Base-by-base conservation (phyloP, 2,113 vertebrate genomes). In the Passerina amoena region DNA sequence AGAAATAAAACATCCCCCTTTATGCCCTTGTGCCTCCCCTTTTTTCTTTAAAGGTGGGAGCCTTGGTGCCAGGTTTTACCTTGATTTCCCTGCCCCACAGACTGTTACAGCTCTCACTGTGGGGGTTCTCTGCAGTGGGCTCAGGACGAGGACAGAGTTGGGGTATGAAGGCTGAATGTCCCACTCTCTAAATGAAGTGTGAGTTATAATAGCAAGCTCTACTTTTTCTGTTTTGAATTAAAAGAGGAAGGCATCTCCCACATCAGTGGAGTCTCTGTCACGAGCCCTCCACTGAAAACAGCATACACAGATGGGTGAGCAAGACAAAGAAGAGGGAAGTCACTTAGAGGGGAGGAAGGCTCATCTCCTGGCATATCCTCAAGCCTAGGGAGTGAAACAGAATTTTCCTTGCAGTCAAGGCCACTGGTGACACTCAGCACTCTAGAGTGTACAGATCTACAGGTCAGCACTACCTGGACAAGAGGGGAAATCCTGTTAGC, bases 1-100 rank as follows among this genome's bases (percentile, higher is more conserved):
- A 91, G 79, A 96, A 92, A 88, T 93, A 93, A 94, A 92, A 93
- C 82, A 48, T 38, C 38, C 19, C 24, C 75, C 47, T 82, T 63
- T 63, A 47, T 75, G 79, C 44, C 82, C 33, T 77, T 6, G 1
- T 71, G 72, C 60, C 86, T 87, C 48, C 48, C 45, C 77, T 71
- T 60, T 73, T 51, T 70, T 68, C 76, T 75, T 70, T 57, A 83
- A 86, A 64, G 1, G 5, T 38, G 25, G 38, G 35, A 86, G 65
- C 48, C 31, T 86, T 48, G 44, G 48, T 93, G 69, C 69, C 72
- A 78, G 18, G 65, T 88, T 94, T 81, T 84, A 75, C 71, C 64
- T 84, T 45, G 37, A 40, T 44, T 73, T 78, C 31, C 59, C 44
- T 53, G 47, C 35, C 30, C 13, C 35, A 51, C 16, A 14, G 18